Conservation (phyloP, 2,797 vertebrate genomes). For the Karalla daura region DNA sequence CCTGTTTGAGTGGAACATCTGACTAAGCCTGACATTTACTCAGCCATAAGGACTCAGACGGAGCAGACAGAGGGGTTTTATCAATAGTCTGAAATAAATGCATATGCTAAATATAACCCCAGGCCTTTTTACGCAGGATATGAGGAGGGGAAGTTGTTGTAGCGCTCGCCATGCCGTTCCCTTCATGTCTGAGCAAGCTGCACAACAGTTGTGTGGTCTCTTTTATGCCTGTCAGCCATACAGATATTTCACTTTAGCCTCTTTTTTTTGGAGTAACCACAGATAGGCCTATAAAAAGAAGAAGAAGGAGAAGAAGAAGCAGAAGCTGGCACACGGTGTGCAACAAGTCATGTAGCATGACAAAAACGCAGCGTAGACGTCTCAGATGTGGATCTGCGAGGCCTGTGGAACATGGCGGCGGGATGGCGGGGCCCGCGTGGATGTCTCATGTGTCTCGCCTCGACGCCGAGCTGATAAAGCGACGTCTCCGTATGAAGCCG, state of each 20-base stretch:
- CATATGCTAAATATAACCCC: slow-evolving; percentile 74
- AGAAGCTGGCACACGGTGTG: neutral
- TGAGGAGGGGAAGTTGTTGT: slow-evolving; percentile 66
- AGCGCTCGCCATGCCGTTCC: slow-evolving; percentile 38
- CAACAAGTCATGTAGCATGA: neutral
- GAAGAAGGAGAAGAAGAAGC: too few species aligned
- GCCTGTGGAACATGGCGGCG: neutral
- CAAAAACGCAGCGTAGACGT: slow-evolving; percentile 3
- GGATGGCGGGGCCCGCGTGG: too few species aligned
- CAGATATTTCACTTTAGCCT: neutral
- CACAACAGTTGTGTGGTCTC: slow-evolving; percentile 27
- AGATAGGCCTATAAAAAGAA: too few species aligned
- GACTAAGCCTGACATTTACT: slow-evolving; percentile 83
- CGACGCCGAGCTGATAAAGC: slow-evolving; percentile 40
- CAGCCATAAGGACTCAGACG: slow-evolving; percentile 73
- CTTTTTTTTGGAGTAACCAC: neutral
- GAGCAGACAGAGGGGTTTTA: slow-evolving; percentile 73
- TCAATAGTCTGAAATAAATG: slow-evolving; percentile 79
- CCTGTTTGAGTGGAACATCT: slow-evolving; percentile 72
- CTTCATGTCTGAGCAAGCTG: slow-evolving; percentile 46
- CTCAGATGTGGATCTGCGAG: slow-evolving; percentile 6
- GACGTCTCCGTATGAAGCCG: slow-evolving; percentile 27
- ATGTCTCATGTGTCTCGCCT: slow-evolving; percentile 16
- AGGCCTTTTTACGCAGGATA: slow-evolving; percentile 63
- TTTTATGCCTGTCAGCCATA: slow-evolving; percentile 13